A percentile compares a stretch with the other conserved stretches of the same genome.
phyloP scores from a whole-genome alignment of 2,888 invertebrate genomes.

The Limnephilus lunatus region DNA sequence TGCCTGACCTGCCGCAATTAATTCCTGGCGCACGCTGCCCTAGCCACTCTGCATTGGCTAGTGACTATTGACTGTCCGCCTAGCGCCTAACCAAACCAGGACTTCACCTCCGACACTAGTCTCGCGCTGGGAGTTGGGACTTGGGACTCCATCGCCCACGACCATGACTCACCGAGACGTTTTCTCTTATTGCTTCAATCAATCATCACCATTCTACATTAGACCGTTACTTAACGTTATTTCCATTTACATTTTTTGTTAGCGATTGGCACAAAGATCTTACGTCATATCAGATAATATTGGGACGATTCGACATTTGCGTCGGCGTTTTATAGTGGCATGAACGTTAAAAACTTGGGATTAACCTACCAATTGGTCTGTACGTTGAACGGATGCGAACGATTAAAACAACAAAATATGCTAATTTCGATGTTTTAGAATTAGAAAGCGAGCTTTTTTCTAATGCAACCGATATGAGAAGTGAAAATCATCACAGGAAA shows the following conservation, averaged over 20 bases:
- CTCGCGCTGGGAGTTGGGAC: not conserved
- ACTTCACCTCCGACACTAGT: not conserved
- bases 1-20: constrained; percentile 28
- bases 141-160: not conserved
- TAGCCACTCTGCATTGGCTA: no score
- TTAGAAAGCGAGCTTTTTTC: not conserved
- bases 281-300: constrained; percentile 2
- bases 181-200: constrained; percentile 10
- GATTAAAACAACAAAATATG: not conserved
- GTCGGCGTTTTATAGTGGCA: not conserved
- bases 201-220: not conserved
- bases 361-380: not conserved
- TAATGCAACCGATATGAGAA: not conserved
- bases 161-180: not conserved
- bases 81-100: not conserved
- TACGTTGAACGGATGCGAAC: not conserved
- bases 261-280: not conserved
- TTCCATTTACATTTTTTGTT: not conserved
- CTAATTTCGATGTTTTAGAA: not conserved
- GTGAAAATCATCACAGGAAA: not conserved
- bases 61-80: not conserved
- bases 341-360: not conserved
- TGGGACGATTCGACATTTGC: not conserved
- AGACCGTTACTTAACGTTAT: constrained; percentile 6
- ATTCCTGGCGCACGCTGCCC: constrained; percentile 13